Conservation (phyloP, 2,113 vertebrate genomes). For the Psettodes erumei region DNA sequence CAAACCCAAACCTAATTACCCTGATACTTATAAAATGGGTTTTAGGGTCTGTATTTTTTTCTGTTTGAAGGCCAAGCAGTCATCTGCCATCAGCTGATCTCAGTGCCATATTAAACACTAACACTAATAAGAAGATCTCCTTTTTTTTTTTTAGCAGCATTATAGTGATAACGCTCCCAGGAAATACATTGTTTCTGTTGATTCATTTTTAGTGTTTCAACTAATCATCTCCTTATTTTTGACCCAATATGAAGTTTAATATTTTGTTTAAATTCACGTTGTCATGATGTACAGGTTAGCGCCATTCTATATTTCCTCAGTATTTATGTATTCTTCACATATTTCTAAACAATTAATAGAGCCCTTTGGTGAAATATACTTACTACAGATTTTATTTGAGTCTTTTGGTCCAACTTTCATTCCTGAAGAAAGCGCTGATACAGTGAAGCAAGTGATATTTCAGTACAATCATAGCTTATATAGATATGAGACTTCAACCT, state of each 20-base stretch:
- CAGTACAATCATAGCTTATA: not conserved
- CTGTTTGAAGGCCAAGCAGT: not conserved
- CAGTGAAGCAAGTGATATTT: not conserved
- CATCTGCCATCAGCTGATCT: conserved; percentile 28
- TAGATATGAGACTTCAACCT: not conserved
- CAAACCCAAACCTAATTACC: conserved; percentile 3
- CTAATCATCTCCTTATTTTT: not conserved
- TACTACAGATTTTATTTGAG: too few relatives aligned
- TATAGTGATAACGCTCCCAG: not conserved
- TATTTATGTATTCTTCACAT: not conserved
- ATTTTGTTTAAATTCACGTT: not conserved
- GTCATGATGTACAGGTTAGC: not conserved
- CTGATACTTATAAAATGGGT: too few relatives aligned
- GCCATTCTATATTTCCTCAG: too few relatives aligned
- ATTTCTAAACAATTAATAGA: not conserved
- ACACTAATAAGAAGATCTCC: not conserved
- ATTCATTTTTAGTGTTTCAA: not conserved
- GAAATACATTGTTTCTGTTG: not conserved
- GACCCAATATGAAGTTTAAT: not conserved
- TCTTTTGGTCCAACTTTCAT: not conserved
- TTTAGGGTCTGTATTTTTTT: not conserved
- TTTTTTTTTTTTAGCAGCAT: not conserved
- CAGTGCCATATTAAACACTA: conserved; percentile 41
- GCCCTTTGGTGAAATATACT: not conserved
- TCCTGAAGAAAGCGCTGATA: not conserved